A percentile compares a stretch with the other conserved stretches of the same genome.
Evolutionary conservation across 2,113 vertebrate species (phyloP).

Genomic region (Porphyrio hochstetteri): DNA sequence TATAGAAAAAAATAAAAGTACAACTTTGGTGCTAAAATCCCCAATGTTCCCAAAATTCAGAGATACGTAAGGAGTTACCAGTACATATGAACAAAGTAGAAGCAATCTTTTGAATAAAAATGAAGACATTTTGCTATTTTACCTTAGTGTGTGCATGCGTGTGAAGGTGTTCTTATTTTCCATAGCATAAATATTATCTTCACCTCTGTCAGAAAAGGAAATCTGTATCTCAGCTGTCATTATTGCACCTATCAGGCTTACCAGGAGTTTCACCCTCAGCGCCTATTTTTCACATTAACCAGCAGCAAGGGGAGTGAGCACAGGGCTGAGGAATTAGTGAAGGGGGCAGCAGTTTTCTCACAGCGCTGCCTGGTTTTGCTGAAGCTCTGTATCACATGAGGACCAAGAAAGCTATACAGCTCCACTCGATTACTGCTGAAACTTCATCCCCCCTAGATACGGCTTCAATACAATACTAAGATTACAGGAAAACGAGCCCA

Average conservation of each 20-base stretch:
- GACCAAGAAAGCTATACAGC: neutral
- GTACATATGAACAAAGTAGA: neutral
- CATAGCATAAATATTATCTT: neutral
- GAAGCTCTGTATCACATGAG: neutral
- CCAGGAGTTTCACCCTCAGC: neutral
- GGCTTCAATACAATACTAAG: neutral
- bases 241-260: neutral
- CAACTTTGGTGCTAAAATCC: neutral
- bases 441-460: neutral
- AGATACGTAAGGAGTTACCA: neutral
- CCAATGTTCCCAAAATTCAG: neutral
- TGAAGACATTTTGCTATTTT: neutral
- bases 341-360: neutral
- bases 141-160: rapidly evolving
- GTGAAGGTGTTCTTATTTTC: neutral
- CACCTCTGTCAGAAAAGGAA: neutral
- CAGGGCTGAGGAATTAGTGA: neutral
- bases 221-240: neutral
- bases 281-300: neutral
- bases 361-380: neutral
- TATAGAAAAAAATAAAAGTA: neutral
- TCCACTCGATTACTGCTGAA: neutral
- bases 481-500: neutral
- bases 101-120: neutral
- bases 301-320: neutral